Conservation (phyloP, 1,140 invertebrate genomes). For the Chironomus tepperi region DNA sequence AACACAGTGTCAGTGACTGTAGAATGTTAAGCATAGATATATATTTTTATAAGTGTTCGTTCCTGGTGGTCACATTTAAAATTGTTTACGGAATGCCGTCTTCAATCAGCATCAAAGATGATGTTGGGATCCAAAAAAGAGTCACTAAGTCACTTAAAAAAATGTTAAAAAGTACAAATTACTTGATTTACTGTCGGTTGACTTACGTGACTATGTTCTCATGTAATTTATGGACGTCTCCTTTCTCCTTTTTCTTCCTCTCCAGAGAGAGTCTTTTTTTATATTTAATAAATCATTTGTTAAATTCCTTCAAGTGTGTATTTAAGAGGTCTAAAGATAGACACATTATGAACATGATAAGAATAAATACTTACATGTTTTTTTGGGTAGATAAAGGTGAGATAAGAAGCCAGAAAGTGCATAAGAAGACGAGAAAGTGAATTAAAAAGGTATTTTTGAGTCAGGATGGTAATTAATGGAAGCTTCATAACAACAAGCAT, state of each 20-base stretch:
- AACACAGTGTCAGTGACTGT: no score
- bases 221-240: slow-evolving; percentile 12
- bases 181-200: neutral
- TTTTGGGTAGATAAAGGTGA: no score
- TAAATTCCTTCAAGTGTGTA: slow-evolving; percentile 12
- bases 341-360: neutral
- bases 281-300: neutral
- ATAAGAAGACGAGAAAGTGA: no score
- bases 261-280: neutral
- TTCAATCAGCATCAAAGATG: no score
- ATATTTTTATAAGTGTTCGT: no score
- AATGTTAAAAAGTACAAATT: slow-evolving; percentile 15
- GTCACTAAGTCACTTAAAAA: neutral
- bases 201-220: slow-evolving; percentile 5
- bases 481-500: no score
- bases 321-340: neutral
- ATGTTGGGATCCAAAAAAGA: no score
- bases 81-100: no score
- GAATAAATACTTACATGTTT: neutral
- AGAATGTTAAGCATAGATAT: no score
- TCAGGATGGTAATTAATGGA: no score
- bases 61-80: no score
- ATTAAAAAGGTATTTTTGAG: no score
- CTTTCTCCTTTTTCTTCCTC: neutral
- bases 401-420: neutral